These are phyloP conservation scores for Brachyptera putata DNA, from an alignment of 2,888 invertebrate genomes.

Conservation along the genomic window DNA sequence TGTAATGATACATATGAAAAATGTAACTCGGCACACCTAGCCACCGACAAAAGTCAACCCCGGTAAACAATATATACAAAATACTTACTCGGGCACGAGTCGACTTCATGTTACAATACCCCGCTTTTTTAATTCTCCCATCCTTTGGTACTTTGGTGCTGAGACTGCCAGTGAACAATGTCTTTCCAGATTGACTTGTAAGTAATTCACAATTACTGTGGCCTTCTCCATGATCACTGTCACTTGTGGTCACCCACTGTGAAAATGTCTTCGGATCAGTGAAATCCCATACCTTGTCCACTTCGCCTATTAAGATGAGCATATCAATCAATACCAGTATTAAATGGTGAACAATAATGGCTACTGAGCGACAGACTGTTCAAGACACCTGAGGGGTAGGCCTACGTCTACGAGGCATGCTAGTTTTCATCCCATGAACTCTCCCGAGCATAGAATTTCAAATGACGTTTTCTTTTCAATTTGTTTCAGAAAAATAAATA, in stretches of 20 bases:
- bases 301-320: conserved; percentile 54
- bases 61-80: too few relatives aligned
- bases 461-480: too few relatives aligned
- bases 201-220: conserved; percentile 62
- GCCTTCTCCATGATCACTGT: conserved; percentile 79
- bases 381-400: too few relatives aligned
- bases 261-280: conserved; percentile 56
- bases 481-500: too few relatives aligned
- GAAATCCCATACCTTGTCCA: conserved; percentile 71
- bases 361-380: too few relatives aligned
- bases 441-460: too few relatives aligned
- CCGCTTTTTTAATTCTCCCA: conserved; percentile 70
- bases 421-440: too few relatives aligned
- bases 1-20: too few relatives aligned
- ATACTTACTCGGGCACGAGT: conserved; percentile 59
- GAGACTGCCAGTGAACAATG: conserved; percentile 66
- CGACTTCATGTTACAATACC: conserved; percentile 77
- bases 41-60: too few relatives aligned
- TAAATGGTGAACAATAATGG: too few relatives aligned
- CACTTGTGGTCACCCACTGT: conserved; percentile 68
- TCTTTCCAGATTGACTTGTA: conserved; percentile 64
- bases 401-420: too few relatives aligned
- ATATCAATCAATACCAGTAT: not conserved
- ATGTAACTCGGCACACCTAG: too few relatives aligned
- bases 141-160: conserved; percentile 71